A percentile compares a stretch with the other conserved stretches of the same genome.
Evolutionary conservation across 2,113 vertebrate species (phyloP).

Genomic region (Ovis canadensis): DNA sequence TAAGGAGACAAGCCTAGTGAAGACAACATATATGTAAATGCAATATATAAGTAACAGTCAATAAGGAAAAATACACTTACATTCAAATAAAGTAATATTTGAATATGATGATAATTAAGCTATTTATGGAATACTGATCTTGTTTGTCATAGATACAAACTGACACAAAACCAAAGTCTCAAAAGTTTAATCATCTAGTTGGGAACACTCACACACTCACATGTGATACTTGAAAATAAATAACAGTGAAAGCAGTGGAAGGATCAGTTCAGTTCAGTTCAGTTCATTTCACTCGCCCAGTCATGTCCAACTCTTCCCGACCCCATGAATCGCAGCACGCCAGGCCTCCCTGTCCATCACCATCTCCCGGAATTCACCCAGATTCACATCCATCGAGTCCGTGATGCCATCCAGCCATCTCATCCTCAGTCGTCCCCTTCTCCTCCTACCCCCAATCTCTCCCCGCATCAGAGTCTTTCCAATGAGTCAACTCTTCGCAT

Average conservation of each 20-base stretch:
- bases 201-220: background rate
- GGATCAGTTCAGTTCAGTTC: too few relatives aligned
- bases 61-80: background rate
- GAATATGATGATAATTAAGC: background rate
- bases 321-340: too few relatives aligned
- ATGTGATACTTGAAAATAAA: background rate
- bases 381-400: too few relatives aligned
- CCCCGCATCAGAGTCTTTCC: too few relatives aligned
- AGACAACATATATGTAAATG: background rate
- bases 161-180: background rate
- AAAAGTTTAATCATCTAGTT: background rate
- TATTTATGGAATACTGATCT: background rate
- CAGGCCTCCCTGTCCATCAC: too few relatives aligned
- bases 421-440: too few relatives aligned
- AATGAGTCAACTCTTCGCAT: too few relatives aligned
- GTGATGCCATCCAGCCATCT: too few relatives aligned
- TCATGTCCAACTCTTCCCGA: accelerated
- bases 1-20: background rate
- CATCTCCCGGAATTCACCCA: too few relatives aligned
- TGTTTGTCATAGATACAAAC: background rate
- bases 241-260: background rate
- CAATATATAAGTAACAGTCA: background rate
- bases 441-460: too few relatives aligned
- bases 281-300: too few relatives aligned
- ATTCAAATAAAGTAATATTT: background rate